Conservation (phyloP, 2,113 vertebrate genomes). For the Copsychus sechellarum region DNA sequence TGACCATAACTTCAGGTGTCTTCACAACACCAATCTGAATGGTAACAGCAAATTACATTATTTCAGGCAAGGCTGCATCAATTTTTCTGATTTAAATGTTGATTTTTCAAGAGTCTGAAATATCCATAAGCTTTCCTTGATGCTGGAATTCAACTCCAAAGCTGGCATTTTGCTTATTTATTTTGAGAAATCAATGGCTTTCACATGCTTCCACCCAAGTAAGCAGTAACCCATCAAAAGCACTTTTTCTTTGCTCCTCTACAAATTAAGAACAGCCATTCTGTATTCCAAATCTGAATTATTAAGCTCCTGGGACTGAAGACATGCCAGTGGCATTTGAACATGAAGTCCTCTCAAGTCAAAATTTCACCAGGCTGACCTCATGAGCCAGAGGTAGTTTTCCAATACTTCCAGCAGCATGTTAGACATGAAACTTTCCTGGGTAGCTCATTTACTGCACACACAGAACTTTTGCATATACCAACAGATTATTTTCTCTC, state of each 20-base stretch:
- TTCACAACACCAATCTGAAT: not conserved
- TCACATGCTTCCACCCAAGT: not conserved
- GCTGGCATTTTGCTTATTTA: not conserved
- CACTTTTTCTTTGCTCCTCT: not conserved
- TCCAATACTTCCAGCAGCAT: not conserved
- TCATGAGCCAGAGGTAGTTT: not conserved
- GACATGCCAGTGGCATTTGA: not conserved
- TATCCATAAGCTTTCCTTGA: not conserved
- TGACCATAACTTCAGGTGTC: not conserved
- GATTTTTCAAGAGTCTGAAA: conserved; percentile 5
- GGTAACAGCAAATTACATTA: not conserved
- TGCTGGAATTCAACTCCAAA: not conserved
- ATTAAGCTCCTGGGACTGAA: not conserved
- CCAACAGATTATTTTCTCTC: conserved; percentile 29
- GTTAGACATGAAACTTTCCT: not conserved
- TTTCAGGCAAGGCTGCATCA: not conserved
- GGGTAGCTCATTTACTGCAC: not conserved
- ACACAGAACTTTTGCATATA: not conserved
- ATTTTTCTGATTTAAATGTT: not conserved
- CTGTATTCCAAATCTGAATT: not conserved
- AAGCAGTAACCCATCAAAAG: not conserved
- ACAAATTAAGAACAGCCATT: not conserved
- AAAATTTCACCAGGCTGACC: not conserved
- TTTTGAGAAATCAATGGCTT: not conserved
- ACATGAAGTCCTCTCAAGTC: not conserved